These are phyloP conservation scores for Karalla daura DNA, from an alignment of 2,797 vertebrate genomes.

Conservation along the genomic window DNA sequence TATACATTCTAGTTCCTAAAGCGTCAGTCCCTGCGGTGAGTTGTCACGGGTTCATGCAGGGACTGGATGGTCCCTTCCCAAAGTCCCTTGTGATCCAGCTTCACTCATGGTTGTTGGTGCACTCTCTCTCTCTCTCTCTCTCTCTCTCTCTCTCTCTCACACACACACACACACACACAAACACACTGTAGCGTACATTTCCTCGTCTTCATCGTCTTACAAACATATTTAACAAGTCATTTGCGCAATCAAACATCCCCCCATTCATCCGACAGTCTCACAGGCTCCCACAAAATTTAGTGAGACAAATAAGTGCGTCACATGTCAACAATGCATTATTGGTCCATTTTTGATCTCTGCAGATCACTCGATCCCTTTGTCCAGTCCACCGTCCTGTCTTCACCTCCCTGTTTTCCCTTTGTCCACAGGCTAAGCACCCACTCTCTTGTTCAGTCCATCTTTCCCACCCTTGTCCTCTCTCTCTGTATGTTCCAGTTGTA, in stretches of 20 bases:
- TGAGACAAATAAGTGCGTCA: slow-evolving; percentile 79
- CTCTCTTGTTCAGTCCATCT: slow-evolving; percentile 63
- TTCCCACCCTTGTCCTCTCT: slow-evolving; percentile 47
- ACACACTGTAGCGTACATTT: slow-evolving; percentile 55
- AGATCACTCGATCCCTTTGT: slow-evolving; percentile 63
- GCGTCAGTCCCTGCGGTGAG: slow-evolving; percentile 77
- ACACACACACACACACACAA: slow-evolving; percentile 24
- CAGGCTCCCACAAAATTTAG: slow-evolving; percentile 61
- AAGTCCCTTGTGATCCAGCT: slow-evolving; percentile 74
- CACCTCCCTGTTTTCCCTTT: slow-evolving; percentile 61
- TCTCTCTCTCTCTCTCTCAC: slow-evolving; percentile 27
- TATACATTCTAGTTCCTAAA: slow-evolving; percentile 85
- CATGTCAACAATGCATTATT: slow-evolving; percentile 70
- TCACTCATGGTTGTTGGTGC: slow-evolving; percentile 77
- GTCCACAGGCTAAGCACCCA: slow-evolving; percentile 60
- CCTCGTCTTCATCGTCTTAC: slow-evolving; percentile 36
- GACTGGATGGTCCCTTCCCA: slow-evolving; percentile 68
- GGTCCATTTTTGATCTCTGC: slow-evolving; percentile 65
- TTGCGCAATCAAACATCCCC: slow-evolving; percentile 37
- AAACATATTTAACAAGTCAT: slow-evolving; percentile 62
- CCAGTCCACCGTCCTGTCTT: slow-evolving; percentile 32
- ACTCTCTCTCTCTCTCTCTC: slow-evolving; percentile 37
- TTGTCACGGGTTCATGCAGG: slow-evolving; percentile 70
- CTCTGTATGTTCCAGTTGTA: slow-evolving; percentile 68
- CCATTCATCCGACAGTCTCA: slow-evolving; percentile 60